Evolutionary conservation across 2,888 invertebrate species (phyloP), one percentile per base, ranked within the genome.

Genomic region (Temnothorax unifasciatus): DNA sequence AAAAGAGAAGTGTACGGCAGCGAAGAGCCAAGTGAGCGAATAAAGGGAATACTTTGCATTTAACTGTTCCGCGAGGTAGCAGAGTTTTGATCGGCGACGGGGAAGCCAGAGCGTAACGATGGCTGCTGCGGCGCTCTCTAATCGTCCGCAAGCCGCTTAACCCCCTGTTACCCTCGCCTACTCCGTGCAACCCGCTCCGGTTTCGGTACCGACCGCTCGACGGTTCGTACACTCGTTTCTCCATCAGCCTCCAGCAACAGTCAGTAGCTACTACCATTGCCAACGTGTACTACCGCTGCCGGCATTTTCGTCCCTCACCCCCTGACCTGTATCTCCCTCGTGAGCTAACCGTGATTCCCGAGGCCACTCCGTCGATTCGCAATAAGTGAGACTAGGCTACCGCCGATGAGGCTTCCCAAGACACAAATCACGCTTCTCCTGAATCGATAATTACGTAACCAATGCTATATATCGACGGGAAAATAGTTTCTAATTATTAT

Each of bases 141-240:
- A 93, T 93, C 93, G 92, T 68, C 91, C 92, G 87, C 92, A 93
- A 93, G 92, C 93, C 92, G 93, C 93, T 93, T 93, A 93, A 87
- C 87, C 79, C 85, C 85, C 73, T 44, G 69, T 34, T 63, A 68
- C 76, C 74, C 82, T 75, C 82, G 57, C 66, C 75, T 63, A 71
- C 38, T 74, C 47, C 52, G 11, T 61, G 15, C 81, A 64, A 64
- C 47, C 71, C 82, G 57, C 54, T 68, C 52, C 77, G 34, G 71
- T 79, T 59, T 68, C 66, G 74, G 50, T 57, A 66, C 81, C 66
- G 74, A 59, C 83, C 47, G 13, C 66, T 18, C 68, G 47, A 61
- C 52, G 81, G 69, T 81, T 21, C 63, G 41, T 85, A 88, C 87
- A 85, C 87, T 64, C 84, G 85, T 85, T 88, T 83, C 87, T 84